Percentiles rank a stretch among this genome's conserved stretches.
phyloP scores from a whole-genome alignment of 2,888 invertebrate genomes.

The Torymus tubicola region DNA sequence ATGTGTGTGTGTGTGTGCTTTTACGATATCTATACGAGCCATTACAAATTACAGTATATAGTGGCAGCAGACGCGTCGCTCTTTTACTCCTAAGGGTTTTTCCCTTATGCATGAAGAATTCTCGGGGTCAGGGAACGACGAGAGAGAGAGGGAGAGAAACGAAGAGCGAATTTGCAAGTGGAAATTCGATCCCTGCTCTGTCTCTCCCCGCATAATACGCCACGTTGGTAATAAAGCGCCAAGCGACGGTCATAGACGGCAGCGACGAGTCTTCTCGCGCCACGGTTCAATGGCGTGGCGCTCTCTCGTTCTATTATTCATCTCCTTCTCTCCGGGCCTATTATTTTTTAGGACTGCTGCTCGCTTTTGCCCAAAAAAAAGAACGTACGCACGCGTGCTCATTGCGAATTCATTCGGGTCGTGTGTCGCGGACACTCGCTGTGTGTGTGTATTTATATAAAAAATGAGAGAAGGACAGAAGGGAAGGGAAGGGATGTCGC shows the following conservation, averaged over 20 bases:
- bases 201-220: no score
- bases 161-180: not conserved
- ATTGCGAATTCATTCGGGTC: conserved; percentile 5
- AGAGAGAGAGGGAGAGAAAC: not conserved
- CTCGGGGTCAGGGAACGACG: not conserved
- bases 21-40: no score
- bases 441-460: not conserved
- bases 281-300: not conserved
- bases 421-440: not conserved
- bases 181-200: not conserved
- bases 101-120: not conserved
- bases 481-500: not conserved
- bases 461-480: no score
- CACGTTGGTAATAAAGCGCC: no score
- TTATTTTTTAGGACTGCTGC: not conserved
- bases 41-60: not conserved
- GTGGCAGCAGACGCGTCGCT: not conserved
- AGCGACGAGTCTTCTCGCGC: not conserved
- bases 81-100: not conserved
- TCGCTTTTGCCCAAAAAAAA: not conserved
- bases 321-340: no score
- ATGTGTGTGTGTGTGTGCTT: no score
- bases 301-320: conserved; percentile 27
- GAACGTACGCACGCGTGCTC: not conserved
- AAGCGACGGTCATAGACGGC: not conserved